Evolutionary conservation across 35 echinoderm and acorn worm genomes (phyloP).

Genomic region (Holothuria glaberrima): DNA sequence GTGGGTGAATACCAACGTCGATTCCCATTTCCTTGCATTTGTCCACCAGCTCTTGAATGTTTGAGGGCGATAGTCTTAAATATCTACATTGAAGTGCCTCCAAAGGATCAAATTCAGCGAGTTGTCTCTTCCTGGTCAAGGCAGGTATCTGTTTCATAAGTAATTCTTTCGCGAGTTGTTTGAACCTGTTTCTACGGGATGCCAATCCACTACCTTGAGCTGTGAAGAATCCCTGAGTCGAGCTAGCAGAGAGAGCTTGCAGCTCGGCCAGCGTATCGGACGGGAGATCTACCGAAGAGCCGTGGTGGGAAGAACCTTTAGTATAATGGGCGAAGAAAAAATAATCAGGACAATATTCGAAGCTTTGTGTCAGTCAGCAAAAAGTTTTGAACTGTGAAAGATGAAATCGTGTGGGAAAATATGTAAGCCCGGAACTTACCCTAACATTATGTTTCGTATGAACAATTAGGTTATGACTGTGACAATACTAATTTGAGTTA

Average conservation of each 20-base stretch:
- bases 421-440: too few species aligned
- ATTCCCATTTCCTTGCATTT: conserved; percentile 7
- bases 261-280: conserved; percentile 30
- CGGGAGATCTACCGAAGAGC: too few species aligned
- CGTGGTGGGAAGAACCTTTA: too few species aligned
- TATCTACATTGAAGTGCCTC: conserved; percentile 55
- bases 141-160: conserved; percentile 40
- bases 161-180: conserved; percentile 45
- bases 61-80: conserved; percentile 47
- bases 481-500: too few species aligned
- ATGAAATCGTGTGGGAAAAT: too few species aligned
- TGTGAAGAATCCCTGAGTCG: conserved; percentile 25
- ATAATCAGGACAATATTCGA: too few species aligned
- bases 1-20: conserved; percentile 22
- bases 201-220: not conserved
- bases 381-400: too few species aligned
- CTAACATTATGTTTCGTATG: too few species aligned
- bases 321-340: too few species aligned
- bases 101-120: conserved; percentile 48
- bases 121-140: conserved; percentile 16
- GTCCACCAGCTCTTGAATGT: conserved; percentile 11
- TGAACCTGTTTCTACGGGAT: conserved; percentile 22
- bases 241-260: conserved; percentile 3
- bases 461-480: too few species aligned
- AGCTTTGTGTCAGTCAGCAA: too few species aligned